Evolutionary conservation across 1,140 invertebrate species (phyloP), one percentile per base, ranked within the genome.

Genomic region (Venturia canescens): DNA sequence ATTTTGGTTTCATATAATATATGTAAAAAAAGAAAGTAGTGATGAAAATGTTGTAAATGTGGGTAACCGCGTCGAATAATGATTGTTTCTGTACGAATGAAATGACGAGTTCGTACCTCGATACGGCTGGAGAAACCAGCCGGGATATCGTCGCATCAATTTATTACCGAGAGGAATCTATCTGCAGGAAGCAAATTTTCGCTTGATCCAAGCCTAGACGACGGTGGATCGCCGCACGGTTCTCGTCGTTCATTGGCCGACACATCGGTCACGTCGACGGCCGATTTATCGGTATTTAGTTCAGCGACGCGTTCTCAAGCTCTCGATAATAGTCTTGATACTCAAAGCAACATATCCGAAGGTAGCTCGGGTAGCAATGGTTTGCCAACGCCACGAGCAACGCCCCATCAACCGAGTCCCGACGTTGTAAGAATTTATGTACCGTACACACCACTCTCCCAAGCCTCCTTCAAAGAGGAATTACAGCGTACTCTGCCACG

Each of bases 181-280:
- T 86, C 85, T 86, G 85, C 86, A 89, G 88, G 88, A 85, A 95
- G 94, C 83, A 95, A 95, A 90, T 94, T 94, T 85, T 95, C 94
- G 18, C 94, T 94, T 85, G 94, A 95, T 88, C 93, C 93, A 38
- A 95, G 94, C 85, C 92, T 95, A 71, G 94, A 95, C 71, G 95
- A 95, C 82, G 94, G 93, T 53, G 93, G 93, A 87, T 95, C 94
- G 72, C 90, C 95, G 26, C 93, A 93, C 77, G 95, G 95, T 26
- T 97, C 96, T 6, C 91, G 95, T 77, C 93, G 95, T 26, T 97
- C 96, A 31, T 92, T 97, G 48, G 96, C 96, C 16, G 96, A 96
- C 83, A 97, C 96, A 3, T 96, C 95, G 76, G 95, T 96, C 23
- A 97, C 96, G 0, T 97, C 96, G 15, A 96, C 96, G 4, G 96